Base-by-base conservation (phyloP, 2,888 invertebrate species). In the Yponomeuta evonymella region DNA sequence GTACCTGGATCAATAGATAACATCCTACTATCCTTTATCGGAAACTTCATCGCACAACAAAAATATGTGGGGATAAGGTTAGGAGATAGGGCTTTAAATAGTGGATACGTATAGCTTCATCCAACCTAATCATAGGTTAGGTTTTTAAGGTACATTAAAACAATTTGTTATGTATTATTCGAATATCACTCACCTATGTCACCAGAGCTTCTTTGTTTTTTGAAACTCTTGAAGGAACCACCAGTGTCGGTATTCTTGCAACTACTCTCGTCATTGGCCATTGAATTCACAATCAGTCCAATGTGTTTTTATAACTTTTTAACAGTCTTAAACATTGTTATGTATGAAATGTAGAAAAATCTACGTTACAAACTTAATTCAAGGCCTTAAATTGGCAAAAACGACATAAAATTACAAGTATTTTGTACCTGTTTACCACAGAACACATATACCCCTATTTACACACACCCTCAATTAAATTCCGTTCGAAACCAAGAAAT, bases 231-330 rank as follows among this genome's bases (percentile, higher is more conserved):
- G 77, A 89, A 70, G 73, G 88, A 88, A 78, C 88, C 89, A 79
- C 90, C 88, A 76, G 88, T 89, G 82, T 88, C 90, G 76, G 85
- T 87, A 88, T 85, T 88, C 85, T 83, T 85, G 76, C 84, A 89
- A 90, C 84, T 87, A 89, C 89, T 90, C 79, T 90, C 89, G 86
- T 92, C 92, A 92, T 89, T 91, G 85, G 91, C 91, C 91, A 92
- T 92, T 87, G 90, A 88, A 89, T 12, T 70, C 36, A 58, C 33
- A 15, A 58, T 12, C 69, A 85, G 79, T 70, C 29, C 51, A 23
- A 29, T 51, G 23, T 51, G 11, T 6, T 69, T 23, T 58, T 29
- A 79, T 82, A 75, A 78, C 74, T 23, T 58, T 29, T 79, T 82
- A 75, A 78, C 74, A 71, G 72, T 73, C 70, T 71, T 73, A 63